Evolutionary conservation across 2,113 vertebrate species (phyloP).

Genomic region (Equus przewalskii): DNA sequence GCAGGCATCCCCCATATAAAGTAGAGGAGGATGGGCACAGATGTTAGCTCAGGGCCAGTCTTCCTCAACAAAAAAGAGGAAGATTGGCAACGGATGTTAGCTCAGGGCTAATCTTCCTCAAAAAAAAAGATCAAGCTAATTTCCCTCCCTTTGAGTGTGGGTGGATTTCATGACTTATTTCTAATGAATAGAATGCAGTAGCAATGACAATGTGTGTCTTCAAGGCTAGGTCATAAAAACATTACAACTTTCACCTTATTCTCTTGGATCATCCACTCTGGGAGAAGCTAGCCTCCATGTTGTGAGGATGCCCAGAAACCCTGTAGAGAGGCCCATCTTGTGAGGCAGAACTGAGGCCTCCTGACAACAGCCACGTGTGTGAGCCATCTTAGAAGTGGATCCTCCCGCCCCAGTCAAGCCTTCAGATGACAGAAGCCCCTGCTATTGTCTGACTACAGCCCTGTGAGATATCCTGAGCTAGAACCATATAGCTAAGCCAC

Average conservation of each 20-base stretch:
- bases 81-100: too few relatives aligned
- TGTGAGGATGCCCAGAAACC: not conserved
- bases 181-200: not conserved
- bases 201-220: not conserved
- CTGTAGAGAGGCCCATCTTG: not conserved
- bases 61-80: too few relatives aligned
- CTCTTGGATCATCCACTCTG: not conserved
- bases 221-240: not conserved
- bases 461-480: not conserved
- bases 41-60: too few relatives aligned
- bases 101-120: too few relatives aligned
- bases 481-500: not conserved
- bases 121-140: not conserved
- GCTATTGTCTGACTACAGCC: not conserved
- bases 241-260: not conserved
- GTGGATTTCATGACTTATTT: not conserved
- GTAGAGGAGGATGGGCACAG: too few relatives aligned
- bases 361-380: not conserved
- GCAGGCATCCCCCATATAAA: too few relatives aligned
- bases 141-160: not conserved
- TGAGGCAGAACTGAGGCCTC: not conserved
- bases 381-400: not conserved
- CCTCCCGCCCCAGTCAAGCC: not conserved
- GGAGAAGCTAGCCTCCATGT: not conserved
- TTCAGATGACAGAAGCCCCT: not conserved